These are phyloP conservation scores for Egretta garzetta DNA, from an alignment of 2,113 vertebrate species.

Conservation along the genomic window DNA sequence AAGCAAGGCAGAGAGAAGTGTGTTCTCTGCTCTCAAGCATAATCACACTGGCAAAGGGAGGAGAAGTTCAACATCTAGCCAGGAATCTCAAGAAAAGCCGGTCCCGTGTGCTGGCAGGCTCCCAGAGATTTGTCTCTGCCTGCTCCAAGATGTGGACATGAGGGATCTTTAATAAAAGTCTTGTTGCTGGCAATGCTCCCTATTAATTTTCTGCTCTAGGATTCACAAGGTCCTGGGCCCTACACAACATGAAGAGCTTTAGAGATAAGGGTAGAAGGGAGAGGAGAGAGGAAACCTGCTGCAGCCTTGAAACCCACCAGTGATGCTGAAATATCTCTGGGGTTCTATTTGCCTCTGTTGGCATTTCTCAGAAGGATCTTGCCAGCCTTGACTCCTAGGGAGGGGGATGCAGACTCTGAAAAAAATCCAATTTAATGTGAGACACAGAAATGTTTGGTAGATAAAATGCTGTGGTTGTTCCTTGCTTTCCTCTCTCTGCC, in stretches of 20 bases:
- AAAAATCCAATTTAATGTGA: slow-evolving; percentile 14
- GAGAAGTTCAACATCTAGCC: background rate
- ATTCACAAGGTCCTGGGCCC: background rate
- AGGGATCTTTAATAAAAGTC: background rate
- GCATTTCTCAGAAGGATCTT: slow-evolving; percentile 17
- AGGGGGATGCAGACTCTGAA: background rate
- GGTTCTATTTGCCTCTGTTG: background rate
- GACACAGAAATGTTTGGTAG: background rate
- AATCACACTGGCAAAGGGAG: background rate
- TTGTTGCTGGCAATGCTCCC: background rate
- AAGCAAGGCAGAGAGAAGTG: background rate
- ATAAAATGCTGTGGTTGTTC: background rate
- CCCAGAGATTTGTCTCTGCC: background rate
- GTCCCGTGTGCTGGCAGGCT: background rate
- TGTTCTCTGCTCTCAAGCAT: background rate
- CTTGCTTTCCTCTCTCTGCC: background rate
- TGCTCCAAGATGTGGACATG: background rate
- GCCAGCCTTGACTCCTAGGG: background rate
- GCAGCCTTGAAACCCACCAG: background rate
- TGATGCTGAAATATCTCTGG: background rate
- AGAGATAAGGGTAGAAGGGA: background rate
- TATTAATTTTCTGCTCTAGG: background rate
- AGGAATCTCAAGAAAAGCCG: background rate
- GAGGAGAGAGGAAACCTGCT: background rate
- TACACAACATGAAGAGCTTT: background rate